A percentile compares a stretch with the other conserved stretches of the same genome.
Evolutionary conservation across 2,113 vertebrate genomes (phyloP).

Genomic region (Eulemur rufifrons): DNA sequence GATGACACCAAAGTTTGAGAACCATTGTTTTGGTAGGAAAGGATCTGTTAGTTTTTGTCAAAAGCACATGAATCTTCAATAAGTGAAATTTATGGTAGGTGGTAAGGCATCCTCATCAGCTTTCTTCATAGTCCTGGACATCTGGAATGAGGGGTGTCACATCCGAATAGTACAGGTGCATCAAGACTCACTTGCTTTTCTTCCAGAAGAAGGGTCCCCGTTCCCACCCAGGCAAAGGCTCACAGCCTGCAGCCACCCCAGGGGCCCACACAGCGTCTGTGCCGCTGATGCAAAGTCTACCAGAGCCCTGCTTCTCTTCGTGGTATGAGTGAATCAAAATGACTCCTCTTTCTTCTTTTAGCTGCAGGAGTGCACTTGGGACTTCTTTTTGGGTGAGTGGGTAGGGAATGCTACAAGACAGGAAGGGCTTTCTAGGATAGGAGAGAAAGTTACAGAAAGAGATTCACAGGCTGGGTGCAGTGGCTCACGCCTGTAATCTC

Average conservation of each 20-base stretch:
- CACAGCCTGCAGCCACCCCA: no score
- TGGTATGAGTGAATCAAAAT: background rate
- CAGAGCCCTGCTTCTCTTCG: background rate
- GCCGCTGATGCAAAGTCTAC: background rate
- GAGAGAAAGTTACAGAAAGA: background rate
- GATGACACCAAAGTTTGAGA: background rate
- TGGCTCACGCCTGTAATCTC: no score
- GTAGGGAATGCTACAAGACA: background rate
- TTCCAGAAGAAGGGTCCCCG: no score
- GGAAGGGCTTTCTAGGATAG: background rate
- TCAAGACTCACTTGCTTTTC: background rate
- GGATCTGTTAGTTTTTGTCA: background rate
- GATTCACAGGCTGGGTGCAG: no score
- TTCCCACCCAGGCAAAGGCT: background rate
- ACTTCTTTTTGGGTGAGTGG: background rate
- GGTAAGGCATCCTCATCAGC: background rate
- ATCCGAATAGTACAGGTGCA: background rate
- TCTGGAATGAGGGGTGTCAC: no score
- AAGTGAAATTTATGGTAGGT: background rate
- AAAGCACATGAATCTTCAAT: background rate
- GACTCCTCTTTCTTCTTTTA: background rate
- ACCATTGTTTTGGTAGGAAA: background rate
- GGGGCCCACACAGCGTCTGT: accelerated
- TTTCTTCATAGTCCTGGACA: background rate
- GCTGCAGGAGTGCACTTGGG: background rate